Evolutionary conservation across 2,113 vertebrate genomes (phyloP).

Genomic region (Sturnira hondurensis): DNA sequence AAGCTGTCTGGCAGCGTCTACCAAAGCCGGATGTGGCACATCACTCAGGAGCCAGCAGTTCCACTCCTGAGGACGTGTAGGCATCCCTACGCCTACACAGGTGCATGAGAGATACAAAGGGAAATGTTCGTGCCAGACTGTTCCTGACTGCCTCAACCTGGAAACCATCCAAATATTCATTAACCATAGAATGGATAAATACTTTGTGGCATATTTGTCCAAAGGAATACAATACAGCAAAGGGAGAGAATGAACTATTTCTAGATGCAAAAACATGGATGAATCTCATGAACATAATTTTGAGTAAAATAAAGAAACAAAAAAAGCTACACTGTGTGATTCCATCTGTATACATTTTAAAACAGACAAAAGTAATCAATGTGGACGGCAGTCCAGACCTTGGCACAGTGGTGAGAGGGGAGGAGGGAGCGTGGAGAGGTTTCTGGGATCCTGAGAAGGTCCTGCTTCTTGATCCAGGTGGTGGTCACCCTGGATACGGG

Average conservation of each 20-base stretch:
- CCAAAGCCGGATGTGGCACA: background rate
- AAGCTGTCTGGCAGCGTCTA: background rate
- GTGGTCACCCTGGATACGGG: no score
- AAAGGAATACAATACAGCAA: background rate
- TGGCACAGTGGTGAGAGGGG: background rate
- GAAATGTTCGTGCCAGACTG: background rate
- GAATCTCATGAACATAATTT: background rate
- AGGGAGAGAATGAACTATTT: background rate
- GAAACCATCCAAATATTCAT: background rate
- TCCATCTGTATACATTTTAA: background rate
- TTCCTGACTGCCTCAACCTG: background rate
- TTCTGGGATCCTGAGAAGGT: background rate
- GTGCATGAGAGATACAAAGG: background rate
- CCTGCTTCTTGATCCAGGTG: background rate
- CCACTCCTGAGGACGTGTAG: background rate
- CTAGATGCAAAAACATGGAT: background rate
- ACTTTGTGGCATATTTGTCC: background rate
- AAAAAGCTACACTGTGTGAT: background rate
- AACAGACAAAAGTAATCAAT: background rate
- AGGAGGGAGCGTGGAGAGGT: rapidly evolving
- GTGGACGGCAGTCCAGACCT: background rate
- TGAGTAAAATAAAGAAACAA: background rate
- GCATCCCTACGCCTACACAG: rapidly evolving
- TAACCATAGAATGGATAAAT: background rate
- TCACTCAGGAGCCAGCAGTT: background rate